These are phyloP conservation scores for Nesoenas mayeri DNA, from an alignment of 2,113 vertebrate species.

Conservation along the genomic window DNA sequence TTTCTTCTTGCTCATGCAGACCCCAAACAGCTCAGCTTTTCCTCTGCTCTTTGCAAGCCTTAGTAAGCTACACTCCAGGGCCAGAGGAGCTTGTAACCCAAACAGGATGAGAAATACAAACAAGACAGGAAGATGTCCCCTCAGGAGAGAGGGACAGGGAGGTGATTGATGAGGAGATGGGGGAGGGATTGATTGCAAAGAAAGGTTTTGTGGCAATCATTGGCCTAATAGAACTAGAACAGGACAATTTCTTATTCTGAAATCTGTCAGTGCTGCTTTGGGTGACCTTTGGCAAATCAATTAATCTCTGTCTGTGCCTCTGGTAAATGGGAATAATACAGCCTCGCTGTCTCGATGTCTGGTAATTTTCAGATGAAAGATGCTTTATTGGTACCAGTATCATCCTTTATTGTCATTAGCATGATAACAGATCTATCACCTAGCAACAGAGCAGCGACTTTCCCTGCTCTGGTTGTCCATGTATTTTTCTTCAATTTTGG, in stretches of 20 bases:
- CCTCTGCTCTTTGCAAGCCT: neutral
- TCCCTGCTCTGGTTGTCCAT: neutral
- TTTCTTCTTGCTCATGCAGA: neutral
- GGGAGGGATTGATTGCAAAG: neutral
- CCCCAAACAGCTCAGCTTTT: neutral
- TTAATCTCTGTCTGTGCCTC: constrained; percentile 42
- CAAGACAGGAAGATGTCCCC: neutral
- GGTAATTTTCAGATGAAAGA: constrained; percentile 58
- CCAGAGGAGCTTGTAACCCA: neutral
- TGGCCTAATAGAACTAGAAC: constrained; percentile 40
- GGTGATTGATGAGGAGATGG: neutral
- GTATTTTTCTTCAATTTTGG: neutral
- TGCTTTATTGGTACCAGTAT: constrained; percentile 55
- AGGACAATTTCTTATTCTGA: constrained; percentile 49
- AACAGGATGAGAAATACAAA: neutral
- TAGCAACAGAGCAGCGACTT: constrained; percentile 56
- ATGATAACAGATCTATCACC: constrained; percentile 59
- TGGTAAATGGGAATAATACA: constrained; percentile 26
- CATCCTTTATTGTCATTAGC: constrained; percentile 60
- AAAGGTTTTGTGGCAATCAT: constrained; percentile 38
- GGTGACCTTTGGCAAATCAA: constrained; percentile 60
- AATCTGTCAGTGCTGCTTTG: neutral
- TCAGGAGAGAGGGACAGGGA: neutral
- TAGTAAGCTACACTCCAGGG: rapidly evolving
- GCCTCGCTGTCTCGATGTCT: constrained; percentile 29